These are phyloP conservation scores for Melanostoma mellinum DNA, from an alignment of 2,888 invertebrate genomes.

Conservation along the genomic window DNA sequence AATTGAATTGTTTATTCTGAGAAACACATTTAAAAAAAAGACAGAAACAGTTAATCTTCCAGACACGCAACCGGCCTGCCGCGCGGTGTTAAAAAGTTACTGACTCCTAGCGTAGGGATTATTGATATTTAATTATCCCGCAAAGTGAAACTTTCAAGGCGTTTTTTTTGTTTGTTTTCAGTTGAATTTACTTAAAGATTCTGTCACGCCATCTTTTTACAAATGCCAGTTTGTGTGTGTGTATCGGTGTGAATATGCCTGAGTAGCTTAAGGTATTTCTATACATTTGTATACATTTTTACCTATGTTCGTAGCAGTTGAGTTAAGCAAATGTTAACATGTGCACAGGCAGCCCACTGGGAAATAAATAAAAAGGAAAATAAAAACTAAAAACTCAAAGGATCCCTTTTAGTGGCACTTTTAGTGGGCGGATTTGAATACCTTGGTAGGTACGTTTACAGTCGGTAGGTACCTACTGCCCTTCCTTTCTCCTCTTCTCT, in stretches of 20 bases:
- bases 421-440: conserved; percentile 45
- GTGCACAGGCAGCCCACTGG: conserved; percentile 15
- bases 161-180: conserved; percentile 4
- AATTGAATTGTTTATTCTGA: conserved; percentile 39
- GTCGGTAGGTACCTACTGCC: conserved; percentile 39
- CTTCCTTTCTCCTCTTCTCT: conserved; percentile 8
- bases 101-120: conserved; percentile 19
- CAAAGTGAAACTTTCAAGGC: conserved; percentile 11
- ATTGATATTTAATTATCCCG: conserved; percentile 54
- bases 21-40: conserved; percentile 1
- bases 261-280: neutral
- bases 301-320: conserved; percentile 2
- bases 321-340: conserved; percentile 50
- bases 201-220: conserved; percentile 57
- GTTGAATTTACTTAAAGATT: conserved; percentile 43
- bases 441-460: conserved; percentile 34
- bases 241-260: neutral
- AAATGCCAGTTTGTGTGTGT: conserved; percentile 12
- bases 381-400: conserved; percentile 34
- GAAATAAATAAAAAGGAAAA: conserved; percentile 21
- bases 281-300: conserved; percentile 9
- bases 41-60: conserved; percentile 38
- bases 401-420: conserved; percentile 61
- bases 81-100: conserved; percentile 11
- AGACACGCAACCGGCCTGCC: conserved; percentile 33